Evolutionary conservation across 2,113 vertebrate species (phyloP).

Genomic region (Mungos mungo): DNA sequence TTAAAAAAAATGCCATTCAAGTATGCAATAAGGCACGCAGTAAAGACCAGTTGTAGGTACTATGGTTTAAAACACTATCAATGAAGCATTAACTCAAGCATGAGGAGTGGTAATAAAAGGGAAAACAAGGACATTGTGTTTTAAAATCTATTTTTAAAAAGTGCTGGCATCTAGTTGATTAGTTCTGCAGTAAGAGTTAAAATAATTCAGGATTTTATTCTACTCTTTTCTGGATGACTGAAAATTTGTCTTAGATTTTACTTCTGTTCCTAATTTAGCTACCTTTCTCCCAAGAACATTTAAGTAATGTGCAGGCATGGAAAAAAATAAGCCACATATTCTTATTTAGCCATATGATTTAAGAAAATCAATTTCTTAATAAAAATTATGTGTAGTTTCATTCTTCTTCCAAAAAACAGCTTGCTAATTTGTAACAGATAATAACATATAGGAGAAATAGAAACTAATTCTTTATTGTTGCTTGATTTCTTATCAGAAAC

Average conservation of each 20-base stretch:
- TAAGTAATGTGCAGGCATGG: not conserved
- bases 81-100: slow-evolving; percentile 4
- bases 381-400: not conserved
- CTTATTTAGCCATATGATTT: not conserved
- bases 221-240: not conserved
- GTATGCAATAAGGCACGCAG: slow-evolving; percentile 38
- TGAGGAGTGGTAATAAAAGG: not conserved
- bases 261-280: slow-evolving; percentile 12
- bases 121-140: not conserved
- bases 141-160: slow-evolving; percentile 40
- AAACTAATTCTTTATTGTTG: not conserved
- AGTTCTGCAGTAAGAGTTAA: not conserved
- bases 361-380: not conserved
- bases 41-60: slow-evolving; percentile 25
- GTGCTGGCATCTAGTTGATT: not conserved
- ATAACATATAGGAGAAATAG: not conserved
- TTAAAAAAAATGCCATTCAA: slow-evolving; percentile 47
- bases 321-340: not conserved
- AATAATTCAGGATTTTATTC: slow-evolving; percentile 18
- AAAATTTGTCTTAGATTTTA: not conserved
- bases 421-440: not conserved
- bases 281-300: slow-evolving; percentile 3
- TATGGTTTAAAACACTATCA: slow-evolving; percentile 26
- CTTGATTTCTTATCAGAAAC: not conserved
- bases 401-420: not conserved